A percentile compares a stretch with the other conserved stretches of the same genome.
These are phyloP conservation scores for Scaptomyza cyrtandrae DNA, from an alignment of 2,888 invertebrate genomes.

Conservation along the genomic window DNA sequence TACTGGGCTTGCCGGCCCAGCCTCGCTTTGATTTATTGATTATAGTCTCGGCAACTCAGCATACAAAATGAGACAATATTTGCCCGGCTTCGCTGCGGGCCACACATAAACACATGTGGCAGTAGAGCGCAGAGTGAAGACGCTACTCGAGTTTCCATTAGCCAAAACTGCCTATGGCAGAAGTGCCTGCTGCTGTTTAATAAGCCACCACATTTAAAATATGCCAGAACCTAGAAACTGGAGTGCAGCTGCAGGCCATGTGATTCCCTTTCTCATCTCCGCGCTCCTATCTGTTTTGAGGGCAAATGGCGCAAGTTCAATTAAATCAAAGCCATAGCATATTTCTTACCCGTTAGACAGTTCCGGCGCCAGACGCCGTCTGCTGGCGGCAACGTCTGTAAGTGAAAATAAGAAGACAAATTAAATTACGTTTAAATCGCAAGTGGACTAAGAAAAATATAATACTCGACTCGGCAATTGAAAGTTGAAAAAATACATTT, in stretches of 20 bases:
- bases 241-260: conserved; percentile 45
- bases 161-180: conserved; percentile 20
- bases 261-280: not conserved
- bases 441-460: conserved; percentile 35
- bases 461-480: conserved; percentile 28
- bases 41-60: conserved; percentile 66
- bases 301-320: conserved; percentile 69
- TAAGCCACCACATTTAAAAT: conserved; percentile 68
- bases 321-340: conserved; percentile 76
- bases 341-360: conserved; percentile 80
- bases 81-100: conserved; percentile 43
- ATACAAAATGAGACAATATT: conserved; percentile 81
- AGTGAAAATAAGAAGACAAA: conserved; percentile 74
- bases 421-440: conserved; percentile 80
- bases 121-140: conserved; percentile 10
- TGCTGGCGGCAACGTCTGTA: conserved; percentile 71
- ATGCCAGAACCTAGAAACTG: conserved; percentile 34
- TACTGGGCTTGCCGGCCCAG: conserved; percentile 22
- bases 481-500: conserved; percentile 24
- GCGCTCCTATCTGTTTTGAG: not conserved
- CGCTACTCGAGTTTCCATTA: conserved; percentile 52
- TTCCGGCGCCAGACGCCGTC: conserved; percentile 78
- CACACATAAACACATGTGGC: conserved; percentile 48
- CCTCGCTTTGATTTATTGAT: conserved; percentile 79
- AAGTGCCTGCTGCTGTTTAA: conserved; percentile 50